Base-by-base conservation (phyloP, 2,113 vertebrate genomes). In the Martes martes region DNA sequence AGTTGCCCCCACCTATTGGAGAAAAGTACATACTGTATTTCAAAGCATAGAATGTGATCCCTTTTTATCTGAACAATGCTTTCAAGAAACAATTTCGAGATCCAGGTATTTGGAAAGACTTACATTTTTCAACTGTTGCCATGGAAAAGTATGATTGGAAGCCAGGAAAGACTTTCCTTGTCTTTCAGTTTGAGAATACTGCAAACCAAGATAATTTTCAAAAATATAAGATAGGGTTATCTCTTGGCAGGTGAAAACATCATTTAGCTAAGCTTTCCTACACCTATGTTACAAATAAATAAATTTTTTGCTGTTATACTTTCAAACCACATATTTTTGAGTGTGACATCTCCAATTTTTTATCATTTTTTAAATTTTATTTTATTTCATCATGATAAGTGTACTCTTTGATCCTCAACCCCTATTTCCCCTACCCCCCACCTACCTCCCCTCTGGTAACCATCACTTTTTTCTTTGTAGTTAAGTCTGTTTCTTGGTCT, bases 21-120 rank as follows among this genome's bases (percentile, higher is more conserved):
- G 18, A 4, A 87, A 94, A 95, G 50, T 61, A 14, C 50, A 84
- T 8, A 89, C 39, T 95, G 26, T 31, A 88, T 74, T 92, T 93
- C 39, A 96, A 94, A 89, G 26, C 14, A 73, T 7, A 52, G 26
- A 84, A 36, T 81, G 9, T 2, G 6, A 93, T 93, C 6, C 14
- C 79, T 93, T 94, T 86, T 52, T n/a, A 89, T 80, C 11, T 79
- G 36, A 95, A 95, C 21, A 86, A 26, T 59, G 67, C 24, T 89
- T 94, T 36, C 45, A 63, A 19, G 2, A 94, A 85, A 85, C 7
- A 23, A 28, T 33, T 91, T 33, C 79, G 57, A 73, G 24, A 59
- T 73, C 26, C 67, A 95, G 47, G 14, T 59, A 63, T 76, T 90
- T 81, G 67, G 11, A 80, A 45, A 92, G 47, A 19, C 4, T 94